Evolutionary conservation across 2,113 vertebrate species (phyloP).

Genomic region (Pseudorectes ferrugineus): DNA sequence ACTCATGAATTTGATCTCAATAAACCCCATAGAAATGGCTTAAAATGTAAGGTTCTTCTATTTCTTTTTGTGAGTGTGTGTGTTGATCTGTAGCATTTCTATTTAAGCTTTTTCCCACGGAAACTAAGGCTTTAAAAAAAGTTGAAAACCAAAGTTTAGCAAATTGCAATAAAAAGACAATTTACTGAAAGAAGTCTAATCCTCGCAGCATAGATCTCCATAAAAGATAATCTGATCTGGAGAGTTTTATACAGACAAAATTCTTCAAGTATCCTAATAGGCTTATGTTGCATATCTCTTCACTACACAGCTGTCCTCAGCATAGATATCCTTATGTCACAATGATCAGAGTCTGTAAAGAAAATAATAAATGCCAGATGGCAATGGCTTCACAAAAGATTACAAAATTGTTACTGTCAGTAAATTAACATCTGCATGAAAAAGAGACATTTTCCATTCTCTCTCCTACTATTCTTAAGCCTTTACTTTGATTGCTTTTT

Average conservation of each 20-base stretch:
- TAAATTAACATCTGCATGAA: background rate
- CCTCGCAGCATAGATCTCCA: background rate
- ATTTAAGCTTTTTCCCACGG: background rate
- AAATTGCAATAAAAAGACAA: background rate
- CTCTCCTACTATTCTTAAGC: background rate
- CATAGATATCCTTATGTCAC: background rate
- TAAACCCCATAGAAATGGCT: background rate
- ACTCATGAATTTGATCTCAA: background rate
- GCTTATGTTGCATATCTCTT: background rate
- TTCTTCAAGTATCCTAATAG: background rate
- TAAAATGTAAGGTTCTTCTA: background rate
- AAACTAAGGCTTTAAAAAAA: background rate
- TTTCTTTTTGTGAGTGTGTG: background rate
- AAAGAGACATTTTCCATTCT: background rate
- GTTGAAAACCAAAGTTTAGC: background rate
- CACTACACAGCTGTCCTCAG: background rate
- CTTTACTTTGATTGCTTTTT: background rate
- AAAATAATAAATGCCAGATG: slow-evolving; percentile 8
- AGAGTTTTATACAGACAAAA: background rate
- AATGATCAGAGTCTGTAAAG: background rate
- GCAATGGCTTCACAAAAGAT: background rate
- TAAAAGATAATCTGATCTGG: background rate
- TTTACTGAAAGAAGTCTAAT: background rate
- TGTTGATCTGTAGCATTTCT: background rate
- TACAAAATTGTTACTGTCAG: background rate